Conservation (phyloP, 2,113 vertebrate genomes). For the Eublepharis macularius region DNA sequence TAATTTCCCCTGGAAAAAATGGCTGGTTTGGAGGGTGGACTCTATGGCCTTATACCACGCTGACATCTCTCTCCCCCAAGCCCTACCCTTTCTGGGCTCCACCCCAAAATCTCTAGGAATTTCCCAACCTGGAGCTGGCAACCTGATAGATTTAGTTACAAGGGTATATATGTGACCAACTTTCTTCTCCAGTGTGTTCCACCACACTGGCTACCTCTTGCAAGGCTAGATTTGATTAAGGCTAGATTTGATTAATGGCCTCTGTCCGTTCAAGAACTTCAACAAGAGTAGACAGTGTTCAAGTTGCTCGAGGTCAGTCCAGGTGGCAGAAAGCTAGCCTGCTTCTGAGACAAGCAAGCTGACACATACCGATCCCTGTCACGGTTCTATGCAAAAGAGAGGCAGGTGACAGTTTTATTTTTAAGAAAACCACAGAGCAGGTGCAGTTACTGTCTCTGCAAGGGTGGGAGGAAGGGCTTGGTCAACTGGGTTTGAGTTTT, state of each 20-base stretch:
- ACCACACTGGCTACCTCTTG: background rate
- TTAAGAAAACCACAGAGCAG: slow-evolving; percentile 66
- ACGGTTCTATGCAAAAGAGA: slow-evolving; percentile 29
- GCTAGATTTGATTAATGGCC: background rate
- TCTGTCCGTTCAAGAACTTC: background rate
- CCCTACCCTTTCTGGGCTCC: too few species aligned
- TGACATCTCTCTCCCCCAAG: too few species aligned
- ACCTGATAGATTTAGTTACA: too few species aligned
- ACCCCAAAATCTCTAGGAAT: too few species aligned
- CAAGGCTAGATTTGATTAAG: background rate
- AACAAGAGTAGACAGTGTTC: background rate
- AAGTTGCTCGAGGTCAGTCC: background rate
- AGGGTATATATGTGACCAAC: too few species aligned
- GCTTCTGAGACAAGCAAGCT: background rate
- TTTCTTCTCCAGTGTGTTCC: too few species aligned
- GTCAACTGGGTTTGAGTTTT: background rate
- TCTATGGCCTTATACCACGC: too few species aligned
- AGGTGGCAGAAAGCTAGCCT: background rate
- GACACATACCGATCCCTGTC: background rate
- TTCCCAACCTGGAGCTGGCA: too few species aligned
- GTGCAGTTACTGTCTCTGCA: slow-evolving; percentile 57
- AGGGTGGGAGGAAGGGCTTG: background rate
- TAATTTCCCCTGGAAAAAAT: too few species aligned
- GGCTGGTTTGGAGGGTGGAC: too few species aligned
- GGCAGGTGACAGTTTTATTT: slow-evolving; percentile 67